phyloP scores from a whole-genome alignment of 2,888 invertebrate genomes.

The Latrodectus hesperus region DNA sequence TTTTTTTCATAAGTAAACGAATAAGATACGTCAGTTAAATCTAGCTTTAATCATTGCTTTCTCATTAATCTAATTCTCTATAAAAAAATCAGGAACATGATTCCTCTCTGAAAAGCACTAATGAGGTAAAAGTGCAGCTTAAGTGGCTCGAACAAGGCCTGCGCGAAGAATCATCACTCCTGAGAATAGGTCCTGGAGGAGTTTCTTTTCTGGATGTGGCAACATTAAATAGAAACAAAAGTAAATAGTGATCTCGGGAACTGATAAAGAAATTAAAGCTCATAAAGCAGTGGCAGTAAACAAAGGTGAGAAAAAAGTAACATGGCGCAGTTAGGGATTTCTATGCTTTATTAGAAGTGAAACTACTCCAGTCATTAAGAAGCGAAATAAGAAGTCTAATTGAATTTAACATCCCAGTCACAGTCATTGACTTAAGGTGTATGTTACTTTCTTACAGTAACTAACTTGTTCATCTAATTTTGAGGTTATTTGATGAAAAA shows the following conservation, averaged over 20 bases:
- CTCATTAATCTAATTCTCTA: not conserved
- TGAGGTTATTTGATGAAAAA: no score
- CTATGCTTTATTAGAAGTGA: no score
- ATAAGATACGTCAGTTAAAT: not conserved
- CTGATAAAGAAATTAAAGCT: not conserved
- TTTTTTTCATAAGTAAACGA: no score
- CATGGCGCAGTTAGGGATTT: no score
- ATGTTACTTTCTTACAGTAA: no score
- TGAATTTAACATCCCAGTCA: no score
- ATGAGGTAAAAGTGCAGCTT: slow-evolving; percentile 16
- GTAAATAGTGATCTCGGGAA: not conserved
- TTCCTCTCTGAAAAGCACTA: slow-evolving; percentile 22
- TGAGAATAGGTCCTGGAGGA: slow-evolving; percentile 19
- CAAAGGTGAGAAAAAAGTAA: not conserved
- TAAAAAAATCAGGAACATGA: not conserved
- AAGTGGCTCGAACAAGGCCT: slow-evolving; percentile 10
- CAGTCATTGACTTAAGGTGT: no score
- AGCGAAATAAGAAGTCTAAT: no score
- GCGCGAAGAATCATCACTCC: slow-evolving; percentile 11
- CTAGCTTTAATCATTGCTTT: not conserved
- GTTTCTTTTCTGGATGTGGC: slow-evolving; percentile 40
- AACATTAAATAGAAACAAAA: slow-evolving; percentile 18
- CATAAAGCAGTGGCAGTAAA: not conserved
- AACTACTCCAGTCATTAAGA: no score
- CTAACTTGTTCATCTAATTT: no score